Evolutionary conservation across 2,797 vertebrate species (phyloP).

Genomic region (Kryptolebias ocellatus): DNA sequence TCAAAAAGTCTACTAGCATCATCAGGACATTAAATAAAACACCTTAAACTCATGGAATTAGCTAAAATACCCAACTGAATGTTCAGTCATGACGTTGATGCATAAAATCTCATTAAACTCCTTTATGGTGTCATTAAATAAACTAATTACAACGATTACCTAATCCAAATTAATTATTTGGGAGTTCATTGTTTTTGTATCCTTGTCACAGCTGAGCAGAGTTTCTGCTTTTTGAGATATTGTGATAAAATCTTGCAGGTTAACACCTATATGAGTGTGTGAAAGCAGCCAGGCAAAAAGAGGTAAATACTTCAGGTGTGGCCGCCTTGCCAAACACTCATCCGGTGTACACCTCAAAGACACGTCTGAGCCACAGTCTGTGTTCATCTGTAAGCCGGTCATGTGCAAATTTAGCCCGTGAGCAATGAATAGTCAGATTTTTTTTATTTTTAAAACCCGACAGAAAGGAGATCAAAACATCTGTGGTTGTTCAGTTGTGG

Average conservation of each 20-base stretch:
- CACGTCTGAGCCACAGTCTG: neutral
- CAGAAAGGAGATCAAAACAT: conserved; percentile 17
- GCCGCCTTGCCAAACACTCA: conserved; percentile 22
- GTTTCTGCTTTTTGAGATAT: neutral
- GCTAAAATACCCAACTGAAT: conserved; percentile 6
- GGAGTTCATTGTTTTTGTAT: no score
- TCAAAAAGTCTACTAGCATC: no score
- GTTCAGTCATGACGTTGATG: neutral
- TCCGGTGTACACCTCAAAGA: conserved; percentile 17
- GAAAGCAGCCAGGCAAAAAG: neutral
- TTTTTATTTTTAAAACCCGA: neutral
- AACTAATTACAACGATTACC: no score
- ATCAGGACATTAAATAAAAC: no score
- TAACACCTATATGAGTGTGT: neutral
- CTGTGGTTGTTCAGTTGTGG: conserved; percentile 23
- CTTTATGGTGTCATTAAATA: no score
- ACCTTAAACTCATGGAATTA: no score
- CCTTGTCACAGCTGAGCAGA: no score
- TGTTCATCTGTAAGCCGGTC: neutral
- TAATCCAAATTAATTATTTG: no score
- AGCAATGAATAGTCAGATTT: neutral
- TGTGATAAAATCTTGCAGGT: neutral
- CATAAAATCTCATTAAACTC: no score
- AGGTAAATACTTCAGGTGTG: conserved; percentile 45
- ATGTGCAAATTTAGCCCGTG: neutral